Percentiles rank a stretch among this genome's conserved stretches.
Conservation (phyloP, 2,797 vertebrate genomes). For the Tragelaphus eurycerus region DNA sequence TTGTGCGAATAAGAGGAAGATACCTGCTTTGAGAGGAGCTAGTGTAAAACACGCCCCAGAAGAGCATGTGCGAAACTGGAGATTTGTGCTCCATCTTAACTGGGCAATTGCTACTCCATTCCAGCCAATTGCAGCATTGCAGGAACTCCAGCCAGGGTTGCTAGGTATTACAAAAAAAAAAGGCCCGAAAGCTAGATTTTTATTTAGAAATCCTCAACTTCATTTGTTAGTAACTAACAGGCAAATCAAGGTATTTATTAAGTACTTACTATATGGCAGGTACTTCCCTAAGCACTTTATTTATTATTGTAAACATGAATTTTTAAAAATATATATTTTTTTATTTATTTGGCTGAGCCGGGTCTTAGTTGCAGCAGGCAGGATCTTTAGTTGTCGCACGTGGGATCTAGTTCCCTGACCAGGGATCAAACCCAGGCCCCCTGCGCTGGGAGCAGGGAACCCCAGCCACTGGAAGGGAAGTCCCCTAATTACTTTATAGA, state of each 20-base stretch:
- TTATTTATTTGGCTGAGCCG: background rate
- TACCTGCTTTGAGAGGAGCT: background rate
- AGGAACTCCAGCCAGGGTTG: background rate
- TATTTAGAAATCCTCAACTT: conserved; percentile 23
- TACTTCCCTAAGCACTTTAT: conserved; percentile 2
- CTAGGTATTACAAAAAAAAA: background rate
- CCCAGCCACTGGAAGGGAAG: background rate
- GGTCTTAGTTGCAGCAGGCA: background rate
- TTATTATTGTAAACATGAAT: background rate
- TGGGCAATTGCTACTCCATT: background rate
- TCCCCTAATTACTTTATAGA: background rate
- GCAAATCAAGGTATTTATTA: background rate
- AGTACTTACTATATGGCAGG: background rate
- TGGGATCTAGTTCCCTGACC: background rate
- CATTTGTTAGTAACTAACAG: conserved; percentile 11
- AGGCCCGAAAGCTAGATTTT: background rate
- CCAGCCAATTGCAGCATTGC: background rate
- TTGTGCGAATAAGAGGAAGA: background rate
- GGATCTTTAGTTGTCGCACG: background rate
- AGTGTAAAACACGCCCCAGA: background rate
- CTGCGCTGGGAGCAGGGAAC: background rate
- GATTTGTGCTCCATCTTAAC: background rate
- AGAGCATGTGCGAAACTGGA: background rate
- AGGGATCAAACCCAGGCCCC: background rate
- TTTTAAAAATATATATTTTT: background rate